Conservation (phyloP, 2,797 vertebrate genomes). For the Calcarius lapponicus region DNA sequence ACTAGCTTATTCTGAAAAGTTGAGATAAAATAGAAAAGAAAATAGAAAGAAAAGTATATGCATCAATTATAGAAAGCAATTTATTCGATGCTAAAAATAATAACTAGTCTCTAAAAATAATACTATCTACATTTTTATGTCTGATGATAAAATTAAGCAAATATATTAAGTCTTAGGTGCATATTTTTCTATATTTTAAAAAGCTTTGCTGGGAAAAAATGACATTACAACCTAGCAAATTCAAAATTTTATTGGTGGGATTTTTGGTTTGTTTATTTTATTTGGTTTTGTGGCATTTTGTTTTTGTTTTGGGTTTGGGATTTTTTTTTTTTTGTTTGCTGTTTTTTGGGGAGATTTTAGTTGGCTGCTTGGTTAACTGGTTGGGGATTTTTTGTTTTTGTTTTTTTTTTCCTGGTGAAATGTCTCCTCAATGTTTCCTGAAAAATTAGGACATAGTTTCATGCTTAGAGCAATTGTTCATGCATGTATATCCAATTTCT, state of each 20-base stretch:
- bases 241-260: rapidly evolving
- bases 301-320: neutral
- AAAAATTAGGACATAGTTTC: neutral
- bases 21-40: neutral
- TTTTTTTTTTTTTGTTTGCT: neutral
- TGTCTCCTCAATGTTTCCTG: neutral
- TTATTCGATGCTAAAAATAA: neutral
- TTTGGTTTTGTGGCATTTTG: neutral
- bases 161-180: neutral
- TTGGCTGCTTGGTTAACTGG: neutral
- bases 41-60: neutral
- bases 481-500: neutral
- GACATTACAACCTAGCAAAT: rapidly evolving
- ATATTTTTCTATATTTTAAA: neutral
- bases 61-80: neutral
- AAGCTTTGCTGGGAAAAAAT: neutral
- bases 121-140: neutral
- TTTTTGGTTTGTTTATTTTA: neutral
- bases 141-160: neutral
- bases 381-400: neutral
- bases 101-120: neutral
- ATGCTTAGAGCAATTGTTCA: neutral
- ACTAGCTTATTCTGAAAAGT: neutral
- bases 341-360: neutral
- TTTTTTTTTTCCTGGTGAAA: neutral